phyloP scores from a whole-genome alignment of 2,888 invertebrate genomes.

The Tuta absoluta region DNA sequence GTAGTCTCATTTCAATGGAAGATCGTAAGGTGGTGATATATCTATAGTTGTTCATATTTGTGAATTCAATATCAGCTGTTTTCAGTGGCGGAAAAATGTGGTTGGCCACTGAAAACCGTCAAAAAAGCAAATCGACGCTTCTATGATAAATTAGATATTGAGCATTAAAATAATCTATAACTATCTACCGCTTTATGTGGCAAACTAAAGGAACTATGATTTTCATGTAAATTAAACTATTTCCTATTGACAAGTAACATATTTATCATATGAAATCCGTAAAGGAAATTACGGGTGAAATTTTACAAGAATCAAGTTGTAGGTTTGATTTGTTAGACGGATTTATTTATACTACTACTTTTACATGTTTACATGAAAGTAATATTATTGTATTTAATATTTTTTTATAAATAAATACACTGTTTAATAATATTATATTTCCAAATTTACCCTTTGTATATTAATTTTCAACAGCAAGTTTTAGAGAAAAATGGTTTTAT shows the following conservation, averaged over 20 bases:
- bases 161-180: slow-evolving; percentile 19
- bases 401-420: background rate
- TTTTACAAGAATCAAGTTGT: background rate
- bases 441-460: background rate
- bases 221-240: slow-evolving; percentile 29
- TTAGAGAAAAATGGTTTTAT: background rate
- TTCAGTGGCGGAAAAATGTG: too few species aligned
- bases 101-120: background rate
- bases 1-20: too few species aligned
- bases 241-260: slow-evolving; percentile 2
- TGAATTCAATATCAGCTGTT: too few species aligned
- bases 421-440: slow-evolving; percentile 1
- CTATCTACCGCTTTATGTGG: slow-evolving; percentile 30
- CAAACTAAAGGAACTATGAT: slow-evolving; percentile 47
- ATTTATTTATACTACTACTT: background rate
- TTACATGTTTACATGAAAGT: background rate
- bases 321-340: background rate
- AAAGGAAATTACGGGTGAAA: background rate
- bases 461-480: background rate
- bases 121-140: background rate
- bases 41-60: too few species aligned
- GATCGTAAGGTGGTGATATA: too few species aligned
- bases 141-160: slow-evolving; percentile 1
- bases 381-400: background rate
- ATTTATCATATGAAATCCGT: background rate